Evolutionary conservation across 2,888 invertebrate genomes (phyloP).

Genomic region (Sminthurides aquaticus): DNA sequence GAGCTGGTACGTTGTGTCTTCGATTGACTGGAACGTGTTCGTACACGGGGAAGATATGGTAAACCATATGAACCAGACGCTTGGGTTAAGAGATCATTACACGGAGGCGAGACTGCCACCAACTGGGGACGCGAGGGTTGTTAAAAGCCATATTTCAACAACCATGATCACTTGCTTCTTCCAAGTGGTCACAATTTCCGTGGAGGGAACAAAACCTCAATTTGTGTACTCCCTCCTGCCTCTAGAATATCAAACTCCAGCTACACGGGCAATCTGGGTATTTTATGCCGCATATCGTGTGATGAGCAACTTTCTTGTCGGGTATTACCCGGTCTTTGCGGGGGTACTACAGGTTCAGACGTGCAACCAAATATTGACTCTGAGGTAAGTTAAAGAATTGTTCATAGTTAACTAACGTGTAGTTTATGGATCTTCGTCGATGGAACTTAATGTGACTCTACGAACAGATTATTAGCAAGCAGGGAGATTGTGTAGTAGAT

Average conservation of each 20-base stretch:
- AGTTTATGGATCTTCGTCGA: too few species aligned
- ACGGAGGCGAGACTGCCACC: neutral
- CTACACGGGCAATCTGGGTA: neutral
- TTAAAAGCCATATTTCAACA: neutral
- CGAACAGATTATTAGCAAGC: too few species aligned
- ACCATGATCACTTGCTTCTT: neutral
- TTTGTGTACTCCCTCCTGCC: slow-evolving; percentile 6
- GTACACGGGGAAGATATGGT: neutral
- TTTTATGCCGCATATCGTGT: slow-evolving; percentile 6
- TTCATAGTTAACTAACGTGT: too few species aligned
- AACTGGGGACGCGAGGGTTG: neutral
- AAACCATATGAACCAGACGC: neutral
- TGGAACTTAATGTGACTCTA: too few species aligned
- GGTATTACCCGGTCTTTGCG: neutral
- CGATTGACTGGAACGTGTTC: neutral
- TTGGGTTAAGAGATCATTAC: neutral
- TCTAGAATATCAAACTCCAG: neutral
- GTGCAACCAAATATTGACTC: neutral
- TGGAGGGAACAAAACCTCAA: neutral
- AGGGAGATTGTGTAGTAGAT: too few species aligned
- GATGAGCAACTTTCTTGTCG: neutral
- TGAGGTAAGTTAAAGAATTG: neutral
- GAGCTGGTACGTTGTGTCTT: slow-evolving; percentile 1
- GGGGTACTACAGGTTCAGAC: slow-evolving; percentile 9
- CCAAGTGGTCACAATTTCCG: neutral